Conservation (phyloP, 92 coral and sea anemone genomes). For the Zoanthus solanderi region DNA sequence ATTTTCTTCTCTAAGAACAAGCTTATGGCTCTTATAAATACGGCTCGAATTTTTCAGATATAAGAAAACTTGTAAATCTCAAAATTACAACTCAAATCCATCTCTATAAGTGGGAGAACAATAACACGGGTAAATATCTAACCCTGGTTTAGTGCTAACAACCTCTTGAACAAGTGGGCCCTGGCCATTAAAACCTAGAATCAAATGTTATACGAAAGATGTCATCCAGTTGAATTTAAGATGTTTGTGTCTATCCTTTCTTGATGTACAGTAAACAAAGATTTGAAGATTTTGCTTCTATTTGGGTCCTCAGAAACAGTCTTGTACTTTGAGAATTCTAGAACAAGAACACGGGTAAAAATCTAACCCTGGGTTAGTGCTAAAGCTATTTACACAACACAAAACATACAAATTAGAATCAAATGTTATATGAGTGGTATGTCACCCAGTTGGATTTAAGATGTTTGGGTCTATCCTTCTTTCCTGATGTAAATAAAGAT, state of each 20-base stretch:
- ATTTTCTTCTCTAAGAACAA: too few species aligned
- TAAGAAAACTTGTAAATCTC: too few species aligned
- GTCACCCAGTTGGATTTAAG: constrained; percentile 97
- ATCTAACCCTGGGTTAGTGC: too few species aligned
- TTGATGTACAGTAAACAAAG: constrained; percentile 80
- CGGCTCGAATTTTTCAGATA: too few species aligned
- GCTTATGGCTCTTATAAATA: too few species aligned
- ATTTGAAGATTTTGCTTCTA: constrained; percentile 95
- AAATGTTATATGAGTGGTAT: constrained; percentile 88
- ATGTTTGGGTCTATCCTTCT: constrained; percentile 86
- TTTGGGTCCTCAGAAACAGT: constrained; percentile 97
- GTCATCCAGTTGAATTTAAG: constrained; percentile 97
- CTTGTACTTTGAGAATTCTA: constrained; percentile 88
- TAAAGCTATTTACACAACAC: not conserved
- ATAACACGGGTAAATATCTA: too few species aligned
- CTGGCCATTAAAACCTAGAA: not conserved
- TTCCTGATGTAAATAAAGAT: constrained; percentile 90
- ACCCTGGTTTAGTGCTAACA: too few species aligned
- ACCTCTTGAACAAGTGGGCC: too few species aligned
- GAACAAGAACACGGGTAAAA: constrained; percentile 11
- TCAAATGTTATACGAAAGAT: constrained; percentile 86
- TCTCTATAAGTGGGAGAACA: constrained; percentile 30
- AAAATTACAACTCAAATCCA: too few species aligned
- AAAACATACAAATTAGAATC: not conserved
- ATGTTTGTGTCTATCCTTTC: constrained; percentile 84